phyloP scores from a whole-genome alignment of 2,113 vertebrate species.

The Suncus etruscus region DNA sequence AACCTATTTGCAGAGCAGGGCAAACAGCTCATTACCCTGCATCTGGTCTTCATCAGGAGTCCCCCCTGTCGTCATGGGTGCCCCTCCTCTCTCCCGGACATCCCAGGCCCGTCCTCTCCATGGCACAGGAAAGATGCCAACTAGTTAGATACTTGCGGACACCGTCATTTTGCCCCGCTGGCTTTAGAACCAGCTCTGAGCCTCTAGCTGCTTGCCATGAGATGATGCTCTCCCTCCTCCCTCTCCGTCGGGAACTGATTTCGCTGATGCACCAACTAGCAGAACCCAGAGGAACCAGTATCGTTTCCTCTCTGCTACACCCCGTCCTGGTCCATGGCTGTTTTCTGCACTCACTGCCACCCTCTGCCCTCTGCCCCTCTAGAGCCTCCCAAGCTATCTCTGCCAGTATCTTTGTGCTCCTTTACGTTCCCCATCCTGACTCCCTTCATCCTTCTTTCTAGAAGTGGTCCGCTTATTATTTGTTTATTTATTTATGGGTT shows the following conservation, averaged over 20 bases:
- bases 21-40: neutral
- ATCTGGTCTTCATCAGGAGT: neutral
- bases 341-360: no score
- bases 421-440: no score
- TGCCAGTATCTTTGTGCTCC: no score
- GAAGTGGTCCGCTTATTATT: no score
- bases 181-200: neutral
- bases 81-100: neutral
- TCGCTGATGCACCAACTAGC: neutral
- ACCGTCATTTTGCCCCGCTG: neutral
- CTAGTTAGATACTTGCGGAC: no score
- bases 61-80: neutral
- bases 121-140: no score
- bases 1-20: neutral
- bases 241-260: neutral
- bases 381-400: neutral
- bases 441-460: no score
- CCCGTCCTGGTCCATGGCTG: no score
- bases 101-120: neutral
- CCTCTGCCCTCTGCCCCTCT: neutral
- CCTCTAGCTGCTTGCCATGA: neutral
- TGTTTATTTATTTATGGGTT: no score
- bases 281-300: neutral
- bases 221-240: neutral
- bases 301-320: no score